Conservation (phyloP, 2,888 invertebrate species). For the Philhelius pedissequus region DNA sequence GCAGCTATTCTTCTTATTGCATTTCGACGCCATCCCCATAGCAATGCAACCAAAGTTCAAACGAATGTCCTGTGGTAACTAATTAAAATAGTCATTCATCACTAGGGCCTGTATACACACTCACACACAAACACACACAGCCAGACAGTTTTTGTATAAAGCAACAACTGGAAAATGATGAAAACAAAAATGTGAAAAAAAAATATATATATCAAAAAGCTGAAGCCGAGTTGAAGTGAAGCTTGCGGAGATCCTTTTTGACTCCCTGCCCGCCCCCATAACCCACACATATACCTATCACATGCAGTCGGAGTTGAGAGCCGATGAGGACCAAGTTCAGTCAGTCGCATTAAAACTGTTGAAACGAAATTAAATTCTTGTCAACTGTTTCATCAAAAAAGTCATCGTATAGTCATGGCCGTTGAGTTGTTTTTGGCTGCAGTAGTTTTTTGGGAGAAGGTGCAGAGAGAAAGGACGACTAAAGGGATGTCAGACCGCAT, state of each 20-base stretch:
- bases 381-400: constrained; percentile 67
- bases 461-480: not conserved
- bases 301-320: not conserved
- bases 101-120: constrained; percentile 59
- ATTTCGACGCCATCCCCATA: constrained; percentile 62
- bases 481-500: constrained; percentile 30
- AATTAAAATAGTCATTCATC: constrained; percentile 79
- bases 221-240: constrained; percentile 1
- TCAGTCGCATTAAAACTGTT: constrained; percentile 66
- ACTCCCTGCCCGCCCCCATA: constrained; percentile 15
- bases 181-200: constrained; percentile 45
- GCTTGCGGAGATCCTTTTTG: constrained; percentile 2
- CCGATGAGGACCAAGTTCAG: constrained; percentile 39
- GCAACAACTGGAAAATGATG: constrained; percentile 59
- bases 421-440: constrained; percentile 26
- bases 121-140: not conserved
- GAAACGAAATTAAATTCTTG: constrained; percentile 69
- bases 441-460: not conserved
- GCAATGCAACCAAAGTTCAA: constrained; percentile 66
- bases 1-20: constrained; percentile 35
- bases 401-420: not conserved
- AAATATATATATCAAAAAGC: constrained; percentile 28
- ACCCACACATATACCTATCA: not conserved
- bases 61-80: constrained; percentile 79
- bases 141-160: constrained; percentile 7